These are phyloP conservation scores for Philereme transversata DNA, from an alignment of 2,888 invertebrate genomes.

Conservation along the genomic window DNA sequence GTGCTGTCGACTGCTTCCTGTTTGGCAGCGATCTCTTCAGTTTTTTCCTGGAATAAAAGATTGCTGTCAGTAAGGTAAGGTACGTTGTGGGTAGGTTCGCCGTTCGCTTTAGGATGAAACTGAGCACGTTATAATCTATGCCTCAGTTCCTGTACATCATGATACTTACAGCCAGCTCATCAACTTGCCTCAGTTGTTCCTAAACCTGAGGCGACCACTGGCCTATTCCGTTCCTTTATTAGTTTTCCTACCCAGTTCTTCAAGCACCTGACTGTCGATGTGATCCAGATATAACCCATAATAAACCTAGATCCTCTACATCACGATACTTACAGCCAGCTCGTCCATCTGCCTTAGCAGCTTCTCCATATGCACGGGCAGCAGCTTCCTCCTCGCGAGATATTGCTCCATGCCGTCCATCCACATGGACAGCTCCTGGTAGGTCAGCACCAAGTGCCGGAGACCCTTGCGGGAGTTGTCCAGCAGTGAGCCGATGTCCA, in stretches of 20 bases:
- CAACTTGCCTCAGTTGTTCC: too few relatives aligned
- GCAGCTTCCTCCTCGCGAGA: conserved; percentile 90
- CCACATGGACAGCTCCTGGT: conserved; percentile 97
- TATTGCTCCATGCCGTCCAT: conserved; percentile 95
- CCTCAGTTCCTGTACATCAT: too few relatives aligned
- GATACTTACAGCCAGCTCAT: too few relatives aligned
- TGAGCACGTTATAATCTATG: too few relatives aligned
- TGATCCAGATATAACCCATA: too few relatives aligned
- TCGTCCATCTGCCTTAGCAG: conserved; percentile 96
- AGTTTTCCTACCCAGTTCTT: too few relatives aligned
- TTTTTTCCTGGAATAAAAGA: conserved; percentile 85
- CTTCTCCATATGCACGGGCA: conserved; percentile 96
- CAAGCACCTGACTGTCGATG: too few relatives aligned
- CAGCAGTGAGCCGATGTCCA: conserved; percentile 91
- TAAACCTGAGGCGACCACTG: too few relatives aligned
- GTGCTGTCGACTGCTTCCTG: conserved; percentile 95
- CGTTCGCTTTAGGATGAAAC: too few relatives aligned
- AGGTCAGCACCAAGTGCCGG: conserved; percentile 94
- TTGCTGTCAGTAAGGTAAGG: not conserved
- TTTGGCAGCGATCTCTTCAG: conserved; percentile 94
- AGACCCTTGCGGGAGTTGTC: conserved; percentile 93
- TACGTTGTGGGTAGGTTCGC: not conserved
- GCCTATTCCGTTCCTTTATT: too few relatives aligned
- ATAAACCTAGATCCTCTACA: too few relatives aligned
- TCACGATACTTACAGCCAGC: conserved; percentile 85